Evolutionary conservation across 2,113 vertebrate species (phyloP), one percentile per base, ranked within the genome.

Genomic region (Amphiprion percula): DNA sequence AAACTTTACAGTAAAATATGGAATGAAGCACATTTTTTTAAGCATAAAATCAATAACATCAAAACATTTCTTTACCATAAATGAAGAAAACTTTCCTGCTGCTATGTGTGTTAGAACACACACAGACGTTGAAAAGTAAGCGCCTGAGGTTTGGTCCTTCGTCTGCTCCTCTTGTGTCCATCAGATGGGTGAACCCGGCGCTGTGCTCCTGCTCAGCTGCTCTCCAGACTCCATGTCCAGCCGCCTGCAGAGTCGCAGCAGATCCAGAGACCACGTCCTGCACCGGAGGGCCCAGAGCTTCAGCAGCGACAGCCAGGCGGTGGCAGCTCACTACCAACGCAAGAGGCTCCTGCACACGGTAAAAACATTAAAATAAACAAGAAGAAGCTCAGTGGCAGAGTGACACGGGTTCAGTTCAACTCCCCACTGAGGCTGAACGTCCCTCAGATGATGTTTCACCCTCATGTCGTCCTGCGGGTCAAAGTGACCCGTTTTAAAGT

Each of bases 191-290:
- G 94, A 96, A 33, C 97, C 98, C 4, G 93, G 92, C 23, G 86
- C 96, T 0, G 96, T 98, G 58, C 87, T 99, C 15, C 94, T 95
- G 80, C 90, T 99, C 88, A 96, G 93, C 68, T 98, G 98, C 84
- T 97, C 95, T 0, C 87, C 93, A 3, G 95, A 97, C 80, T 96
- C 95, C 75, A 96, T 97, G 96, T 95, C 91, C 74, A 79, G 63
- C 5, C 96, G 95, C 30, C 92, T 96, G 69, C 92, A 94, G 80
- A 85, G 92, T 59, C 90, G 93, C 1, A 82, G 68, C 50, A 89
- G 83, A 41, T 79, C 90, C 65, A 65, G 54, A 68, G 88, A 88
- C 4, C 9, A 9, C 17, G 55, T 71, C 60, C 68, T 92, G 19
- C 68, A 85, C 68, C 90, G 92, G 79, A 91, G 88, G 47, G 93